Evolutionary conservation across 2,113 vertebrate genomes (phyloP), one percentile per base, ranked within the genome.

Genomic region (Gracilinanus agilis): DNA sequence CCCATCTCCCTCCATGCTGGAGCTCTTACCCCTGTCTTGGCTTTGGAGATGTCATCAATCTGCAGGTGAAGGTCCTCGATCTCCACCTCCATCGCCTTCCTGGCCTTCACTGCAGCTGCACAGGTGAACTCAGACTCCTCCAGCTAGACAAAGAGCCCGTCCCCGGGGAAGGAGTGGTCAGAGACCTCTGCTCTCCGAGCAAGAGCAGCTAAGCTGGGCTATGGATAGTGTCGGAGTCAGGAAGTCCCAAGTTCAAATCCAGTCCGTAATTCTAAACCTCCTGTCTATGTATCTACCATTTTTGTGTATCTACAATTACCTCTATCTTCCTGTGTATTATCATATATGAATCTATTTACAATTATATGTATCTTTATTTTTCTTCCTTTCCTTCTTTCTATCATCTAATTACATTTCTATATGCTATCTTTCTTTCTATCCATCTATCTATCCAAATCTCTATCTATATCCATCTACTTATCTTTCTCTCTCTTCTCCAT

Each of bases 71-170:
- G 98, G 98, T 99, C 99, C 97, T 99, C 99, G 0, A 99, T 99
- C 98, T 99, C 99, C 97, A 99, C 99, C 97, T 99, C 99, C 99
- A 99, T 99, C 10, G 99, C 99, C 96, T 99, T 99, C 1, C 99
- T 99, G 3, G 99, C 99, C 97, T 99, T 99, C 44, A 99, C 99
- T 0, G 99, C 99, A 0, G 99, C 98, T 0, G 99, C 99, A 3
- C 99, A 99, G 27, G 99, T 99, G 98, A 99, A 99, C 98, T 99
- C 99, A 0, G 99, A 99, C 98, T 99, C 99, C 95, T 99, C 99
- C 98, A 99, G 98, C 99, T 99, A 97, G 6, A 91, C 94, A 94
- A 24, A 97, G 88, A 96, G 91, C 56, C 90, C 34, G 29, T 96
- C 97, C 94, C 95, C 95, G 93, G 89, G 92, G 61, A 89, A 0